A percentile compares a stretch with the other conserved stretches of the same genome.
phyloP scores from a whole-genome alignment of 2,113 vertebrate species.

The Rhinolophus sinicus region DNA sequence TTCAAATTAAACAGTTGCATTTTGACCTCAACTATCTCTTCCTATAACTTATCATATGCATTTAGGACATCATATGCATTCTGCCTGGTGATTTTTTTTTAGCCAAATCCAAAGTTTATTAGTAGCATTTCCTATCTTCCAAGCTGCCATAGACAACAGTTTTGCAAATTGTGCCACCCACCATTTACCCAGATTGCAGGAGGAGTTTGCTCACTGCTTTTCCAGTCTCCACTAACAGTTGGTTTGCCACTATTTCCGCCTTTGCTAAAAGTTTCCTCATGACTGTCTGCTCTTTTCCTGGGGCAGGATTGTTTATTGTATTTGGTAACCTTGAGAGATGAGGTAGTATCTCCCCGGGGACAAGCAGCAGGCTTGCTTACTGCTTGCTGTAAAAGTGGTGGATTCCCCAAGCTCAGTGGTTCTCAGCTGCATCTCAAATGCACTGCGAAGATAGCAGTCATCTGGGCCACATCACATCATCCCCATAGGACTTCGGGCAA shows the following conservation, averaged over 20 bases:
- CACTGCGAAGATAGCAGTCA: fast-evolving
- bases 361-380: not conserved
- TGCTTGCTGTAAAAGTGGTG: not conserved
- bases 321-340: not conserved
- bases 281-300: not conserved
- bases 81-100: not conserved
- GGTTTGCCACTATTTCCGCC: not conserved
- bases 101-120: not conserved
- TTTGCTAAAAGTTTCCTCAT: not conserved
- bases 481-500: not conserved
- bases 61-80: not conserved
- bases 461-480: not conserved
- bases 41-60: not conserved
- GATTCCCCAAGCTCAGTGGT: not conserved
- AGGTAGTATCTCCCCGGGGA: not conserved
- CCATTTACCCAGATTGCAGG: not conserved
- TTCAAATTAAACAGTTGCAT: not conserved
- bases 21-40: not conserved
- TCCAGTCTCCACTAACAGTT: not conserved
- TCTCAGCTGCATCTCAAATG: not conserved
- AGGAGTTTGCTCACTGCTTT: not conserved
- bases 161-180: not conserved
- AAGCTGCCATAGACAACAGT: not conserved
- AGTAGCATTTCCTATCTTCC: not conserved
- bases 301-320: not conserved